Base-by-base conservation (phyloP, 1,140 invertebrate genomes). In the Pogonognathellus flavescens region DNA sequence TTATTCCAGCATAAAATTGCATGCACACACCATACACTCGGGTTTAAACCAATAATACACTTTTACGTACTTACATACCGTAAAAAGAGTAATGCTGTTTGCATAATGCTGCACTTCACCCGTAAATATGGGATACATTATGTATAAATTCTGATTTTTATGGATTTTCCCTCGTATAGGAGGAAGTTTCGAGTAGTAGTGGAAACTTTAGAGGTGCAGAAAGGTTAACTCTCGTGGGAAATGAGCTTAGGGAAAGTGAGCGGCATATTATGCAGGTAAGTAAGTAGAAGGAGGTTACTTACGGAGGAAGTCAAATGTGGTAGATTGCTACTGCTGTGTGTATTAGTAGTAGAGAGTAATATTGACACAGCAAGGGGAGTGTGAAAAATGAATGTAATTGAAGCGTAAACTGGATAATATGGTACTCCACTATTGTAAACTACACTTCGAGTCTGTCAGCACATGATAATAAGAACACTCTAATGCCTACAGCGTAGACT, bases 61-160 rank as follows among this genome's bases (percentile, higher is more conserved):
- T 41, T 41, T 41, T 1, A 41, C 31, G 31, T 41, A 41, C 31
- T 41, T 41, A 41, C n/a, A n/a, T 41, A 41, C 1, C 31, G 31
- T 41, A 41, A 41, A 1, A 41, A 41, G 31, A 41, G 60, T 66
- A 20, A 9, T 22, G 53, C n/a, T 14, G 53, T 57, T 14, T n/a
- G n/a, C 10, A 57, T 18, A 76, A 76, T 50, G 49, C 70, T 76
- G 70, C 62, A 66, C 9, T 66, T 66, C 62, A 31, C 20, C 22
- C 62, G 25, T 20, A 20, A 11, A 66, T 66, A 20, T 25, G 20
- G 22, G 62, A 66, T 66, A 20, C 25, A 31, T 66, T 25, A 66
- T 66, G 18, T 66, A 66, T 49, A 72, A 76, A 76, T 76, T 49
- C 70, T 49, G 70, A 76, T 76, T 76, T 76, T 49, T 76, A 50